These are phyloP conservation scores for Aquatica leii DNA, from an alignment of 2,888 invertebrate genomes.

Conservation along the genomic window DNA sequence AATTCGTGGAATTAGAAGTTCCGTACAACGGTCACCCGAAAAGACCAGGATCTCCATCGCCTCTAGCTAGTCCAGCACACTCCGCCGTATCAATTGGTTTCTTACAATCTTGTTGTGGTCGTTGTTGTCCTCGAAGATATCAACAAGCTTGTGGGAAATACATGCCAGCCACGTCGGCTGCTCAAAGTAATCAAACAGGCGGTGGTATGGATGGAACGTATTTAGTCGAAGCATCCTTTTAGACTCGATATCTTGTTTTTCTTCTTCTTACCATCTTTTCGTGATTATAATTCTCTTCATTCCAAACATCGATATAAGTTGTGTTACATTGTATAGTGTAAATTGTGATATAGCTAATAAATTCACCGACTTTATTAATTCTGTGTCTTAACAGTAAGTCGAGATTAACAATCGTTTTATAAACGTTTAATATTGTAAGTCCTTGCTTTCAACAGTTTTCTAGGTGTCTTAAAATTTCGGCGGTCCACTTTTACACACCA, in stretches of 20 bases:
- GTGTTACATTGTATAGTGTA: conserved; percentile 51
- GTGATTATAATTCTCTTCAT: conserved; percentile 32
- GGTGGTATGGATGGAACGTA: conserved; percentile 86
- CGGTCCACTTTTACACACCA: conserved; percentile 30
- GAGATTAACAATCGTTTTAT: conserved; percentile 29
- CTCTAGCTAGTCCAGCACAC: conserved; percentile 86
- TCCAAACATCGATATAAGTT: conserved; percentile 49
- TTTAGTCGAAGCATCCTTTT: conserved; percentile 83
- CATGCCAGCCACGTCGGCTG: conserved; percentile 84
- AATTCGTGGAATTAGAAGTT: conserved; percentile 95
- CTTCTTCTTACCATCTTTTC: conserved; percentile 12
- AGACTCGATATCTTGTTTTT: conserved; percentile 15
- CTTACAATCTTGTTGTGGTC: conserved; percentile 82
- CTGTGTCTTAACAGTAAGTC: conserved; percentile 39
- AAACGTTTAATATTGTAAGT: conserved; percentile 24
- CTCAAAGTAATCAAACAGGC: conserved; percentile 81
- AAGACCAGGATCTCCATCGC: conserved; percentile 88
- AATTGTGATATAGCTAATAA: conserved; percentile 53
- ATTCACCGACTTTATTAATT: conserved; percentile 38
- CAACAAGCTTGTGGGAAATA: conserved; percentile 89
- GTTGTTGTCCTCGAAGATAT: conserved; percentile 88
- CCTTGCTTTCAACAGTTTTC: conserved; percentile 18
- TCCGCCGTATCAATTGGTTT: conserved; percentile 72
- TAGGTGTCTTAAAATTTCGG: conserved; percentile 22
- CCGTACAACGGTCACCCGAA: conserved; percentile 94